Evolutionary conservation across 2,797 vertebrate genomes (phyloP), one percentile per base, ranked within the genome.

Genomic region (Hyperoplus immaculatus): DNA sequence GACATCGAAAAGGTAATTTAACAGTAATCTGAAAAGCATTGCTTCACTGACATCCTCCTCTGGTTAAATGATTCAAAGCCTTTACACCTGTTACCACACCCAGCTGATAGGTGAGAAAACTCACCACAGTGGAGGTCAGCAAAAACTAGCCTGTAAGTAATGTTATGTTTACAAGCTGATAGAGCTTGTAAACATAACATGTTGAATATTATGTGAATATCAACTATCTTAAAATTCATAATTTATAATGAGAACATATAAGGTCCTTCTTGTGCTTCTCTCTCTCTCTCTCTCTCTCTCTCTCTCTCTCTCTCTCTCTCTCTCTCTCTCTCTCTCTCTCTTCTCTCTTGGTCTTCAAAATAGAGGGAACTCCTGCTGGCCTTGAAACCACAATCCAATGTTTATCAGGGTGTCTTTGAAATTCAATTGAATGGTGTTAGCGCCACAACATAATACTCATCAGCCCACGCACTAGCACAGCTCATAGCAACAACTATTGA

Each of bases 391-490:
- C 13, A 45, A 13, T 58, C 6, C 13, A 57, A 6, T 46, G 18
- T 66, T 64, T 61, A 57, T 71, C 53, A 41, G 16, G 10, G 7
- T 78, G 66, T 50, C 54, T 69, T 69, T 18, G 29, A 53, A 55
- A 65, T 29, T 15, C 67, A 45, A 16, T 15, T 21, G 21, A 8
- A 45, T 3, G 29, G 16, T 16, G 39, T 71, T 68, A 61, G 56
- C 12, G 43, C 36, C 0, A 3, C 42, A 14, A 71, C 42, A 59
- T 6, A 75, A 11, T 11, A 42, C 59, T 41, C 41, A 41, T 58
- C 53, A 63, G 8, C 41, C 12, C 45, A 21, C 66, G 43, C 38
- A 8, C 38, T 9, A 21, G 36, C 29, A 65, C 45, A 39, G 43
- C 29, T 61, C 54, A 36, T 41, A n/a, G 45, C 12, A 57, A 21